Evolutionary conservation across 2,888 invertebrate genomes (phyloP), one percentile per base, ranked within the genome.

Genomic region (Achlya flavicornis): DNA sequence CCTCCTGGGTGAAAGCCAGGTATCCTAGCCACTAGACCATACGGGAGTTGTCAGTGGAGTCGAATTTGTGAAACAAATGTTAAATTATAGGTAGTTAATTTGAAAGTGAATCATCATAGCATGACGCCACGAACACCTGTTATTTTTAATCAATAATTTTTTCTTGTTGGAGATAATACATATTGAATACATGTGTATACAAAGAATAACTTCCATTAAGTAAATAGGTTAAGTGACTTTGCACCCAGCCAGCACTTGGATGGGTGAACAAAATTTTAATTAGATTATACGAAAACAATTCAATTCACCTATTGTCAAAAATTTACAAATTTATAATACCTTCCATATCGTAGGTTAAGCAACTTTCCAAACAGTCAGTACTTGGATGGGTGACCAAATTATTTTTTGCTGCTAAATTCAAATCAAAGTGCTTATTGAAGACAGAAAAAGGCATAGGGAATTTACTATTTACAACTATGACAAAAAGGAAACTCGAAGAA

Each of bases 1-100:
- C 95, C 95, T 95, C 95, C 95, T 95, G 95, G 95, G 95, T 95
- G 95, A 95, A 94, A 95, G 95, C 95, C 95, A 95, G 95, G 95
- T 95, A 95, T 95, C 95, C 95, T 95, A 95, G 95, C 95, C 95
- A 95, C 95, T 95, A 95, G 95, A 95, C 94, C 94, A 94, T 94
- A 94, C 94, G 94, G 94, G 94, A 94, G 73, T 57, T 84, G 46
- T 0, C 0, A 10, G 0, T 3, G 1, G 0, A 8, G 2, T 1
- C 10, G 53, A 53, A 53, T 53, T 53, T 53, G 19, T 19, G 0
- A 5, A 46, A 1, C 0, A 46, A 46, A 46, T n/a, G n/a, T 3
- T 6, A 7, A 46, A 6, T 46, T 5, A 46, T 1, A n/a, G n/a
- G n/a, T n/a, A n/a, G n/a, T n/a, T n/a, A 4, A 46, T 46, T 43